Base-by-base conservation (phyloP, 2,797 vertebrate species). In the Micropoecilia bifurca region DNA sequence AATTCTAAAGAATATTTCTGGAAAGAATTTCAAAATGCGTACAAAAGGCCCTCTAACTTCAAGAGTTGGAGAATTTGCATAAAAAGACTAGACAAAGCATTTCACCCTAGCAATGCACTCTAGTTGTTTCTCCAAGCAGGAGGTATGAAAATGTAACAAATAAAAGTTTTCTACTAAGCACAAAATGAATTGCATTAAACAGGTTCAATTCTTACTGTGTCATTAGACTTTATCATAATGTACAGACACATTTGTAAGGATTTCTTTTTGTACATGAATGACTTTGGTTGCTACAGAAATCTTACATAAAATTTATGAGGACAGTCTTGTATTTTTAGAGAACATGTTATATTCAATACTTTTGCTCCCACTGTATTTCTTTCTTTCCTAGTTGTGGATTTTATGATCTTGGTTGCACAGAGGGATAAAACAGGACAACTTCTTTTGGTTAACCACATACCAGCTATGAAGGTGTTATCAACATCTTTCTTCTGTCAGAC, bases 401-500 rank as follows among this genome's bases (percentile, higher is more conserved):
- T 22, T n/a, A 55, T 46, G 1, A 25, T 71, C 22, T 77, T 76
- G 33, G 20, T 50, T 47, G 16, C 33, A 53, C 1, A 55, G 18
- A 50, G 57, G 18, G 50, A 71, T 0, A 13, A 16, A 30, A n/a
- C 46, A 73, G 48, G 20, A 22, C 80, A 46, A 61, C 30, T 59
- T 20, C 0, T 50, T 78, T 63, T 74, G 18, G 71, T 74, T 75
- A 36, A 20, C 71, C 41, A 55, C n/a, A 77, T 47, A 61, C 53
- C 55, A 57, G 10, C 10, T 3, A 22, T 43, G 25, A 45, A 72
- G 80, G 6, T 69, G n/a, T 45, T 57, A 78, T 59, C 68, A 79
- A 39, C 25, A 74, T 68, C 22, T 80, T 73, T 77, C n/a, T 72
- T 78, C 71, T 75, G 43, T 81, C 69, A 53, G 43, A 46, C 66